These are phyloP conservation scores for Paradoxurus hermaphroditus DNA, from an alignment of 2,113 vertebrate genomes.

Conservation along the genomic window DNA sequence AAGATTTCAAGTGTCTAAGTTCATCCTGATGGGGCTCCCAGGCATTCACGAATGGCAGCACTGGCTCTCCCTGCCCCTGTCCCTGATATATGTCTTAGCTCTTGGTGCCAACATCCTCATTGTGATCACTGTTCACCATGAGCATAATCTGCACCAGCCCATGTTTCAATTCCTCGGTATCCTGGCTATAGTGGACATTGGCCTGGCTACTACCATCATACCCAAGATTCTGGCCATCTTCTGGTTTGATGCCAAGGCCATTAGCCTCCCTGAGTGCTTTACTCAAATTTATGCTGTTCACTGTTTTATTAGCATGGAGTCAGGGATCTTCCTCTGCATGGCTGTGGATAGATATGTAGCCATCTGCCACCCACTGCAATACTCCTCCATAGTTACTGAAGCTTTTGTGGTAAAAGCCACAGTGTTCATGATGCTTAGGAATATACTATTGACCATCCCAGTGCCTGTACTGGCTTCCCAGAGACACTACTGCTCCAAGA, in stretches of 20 bases:
- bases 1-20: conserved; percentile 13
- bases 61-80: conserved; percentile 45
- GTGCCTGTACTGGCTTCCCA: conserved; percentile 55
- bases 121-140: conserved; percentile 39
- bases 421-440: conserved; percentile 54
- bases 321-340: conserved; percentile 71
- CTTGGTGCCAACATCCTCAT: conserved; percentile 24
- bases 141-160: conserved; percentile 34
- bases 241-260: conserved; percentile 33
- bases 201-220: conserved; percentile 37
- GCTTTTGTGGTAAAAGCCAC: neutral
- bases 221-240: conserved; percentile 68
- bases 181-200: neutral
- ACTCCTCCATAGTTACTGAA: conserved; percentile 28
- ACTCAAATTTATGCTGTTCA: conserved; percentile 74
- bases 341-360: conserved; percentile 71
- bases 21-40: conserved; percentile 48
- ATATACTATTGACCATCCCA: neutral
- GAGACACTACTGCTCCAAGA: conserved; percentile 54
- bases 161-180: conserved; percentile 50
- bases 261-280: conserved; percentile 48
- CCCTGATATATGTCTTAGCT: conserved; percentile 25
- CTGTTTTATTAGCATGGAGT: neutral
- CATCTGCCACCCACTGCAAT: conserved; percentile 69
- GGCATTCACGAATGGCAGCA: conserved; percentile 45